These are phyloP conservation scores for Platycheirus rosarum DNA, from an alignment of 2,888 invertebrate species.

Conservation along the genomic window DNA sequence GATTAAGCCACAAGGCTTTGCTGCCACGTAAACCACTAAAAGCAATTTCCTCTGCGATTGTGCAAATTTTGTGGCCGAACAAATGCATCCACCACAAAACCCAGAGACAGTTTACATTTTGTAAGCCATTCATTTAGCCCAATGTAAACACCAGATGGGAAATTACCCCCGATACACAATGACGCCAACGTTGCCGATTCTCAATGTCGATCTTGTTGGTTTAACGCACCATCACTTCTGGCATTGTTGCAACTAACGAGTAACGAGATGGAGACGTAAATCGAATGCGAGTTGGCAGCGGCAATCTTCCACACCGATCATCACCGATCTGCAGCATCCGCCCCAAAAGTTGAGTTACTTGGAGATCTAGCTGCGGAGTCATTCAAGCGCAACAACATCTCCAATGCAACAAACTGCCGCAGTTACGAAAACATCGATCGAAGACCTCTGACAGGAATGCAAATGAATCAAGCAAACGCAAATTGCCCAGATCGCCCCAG, in stretches of 20 bases:
- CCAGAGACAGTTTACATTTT: conserved; percentile 68
- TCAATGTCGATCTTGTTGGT: conserved; percentile 19
- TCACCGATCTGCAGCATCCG: conserved; percentile 69
- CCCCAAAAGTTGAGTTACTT: conserved; percentile 65
- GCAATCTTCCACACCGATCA: conserved; percentile 68
- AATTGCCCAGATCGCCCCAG: conserved; percentile 58
- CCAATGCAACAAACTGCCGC: conserved; percentile 27
- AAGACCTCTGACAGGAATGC: conserved; percentile 53
- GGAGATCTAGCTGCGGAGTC: conserved; percentile 65
- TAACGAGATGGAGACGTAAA: conserved; percentile 73
- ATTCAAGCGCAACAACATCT: conserved; percentile 51
- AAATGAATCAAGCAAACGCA: conserved; percentile 62
- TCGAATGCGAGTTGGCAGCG: conserved; percentile 63
- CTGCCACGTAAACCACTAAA: conserved; percentile 68
- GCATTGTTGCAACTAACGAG: conserved; percentile 50
- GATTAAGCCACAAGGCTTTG: conserved; percentile 52
- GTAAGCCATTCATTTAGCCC: conserved; percentile 69
- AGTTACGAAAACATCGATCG: conserved; percentile 53
- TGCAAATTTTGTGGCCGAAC: conserved; percentile 73
- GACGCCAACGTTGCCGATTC: neutral
- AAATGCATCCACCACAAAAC: conserved; percentile 32
- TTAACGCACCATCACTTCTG: conserved; percentile 56
- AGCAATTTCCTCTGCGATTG: conserved; percentile 74
- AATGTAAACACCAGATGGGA: conserved; percentile 68
- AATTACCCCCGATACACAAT: conserved; percentile 47